Evolutionary conservation across 2,113 vertebrate genomes (phyloP), one percentile per base, ranked within the genome.

Genomic region (Rhabdomys dilectus): DNA sequence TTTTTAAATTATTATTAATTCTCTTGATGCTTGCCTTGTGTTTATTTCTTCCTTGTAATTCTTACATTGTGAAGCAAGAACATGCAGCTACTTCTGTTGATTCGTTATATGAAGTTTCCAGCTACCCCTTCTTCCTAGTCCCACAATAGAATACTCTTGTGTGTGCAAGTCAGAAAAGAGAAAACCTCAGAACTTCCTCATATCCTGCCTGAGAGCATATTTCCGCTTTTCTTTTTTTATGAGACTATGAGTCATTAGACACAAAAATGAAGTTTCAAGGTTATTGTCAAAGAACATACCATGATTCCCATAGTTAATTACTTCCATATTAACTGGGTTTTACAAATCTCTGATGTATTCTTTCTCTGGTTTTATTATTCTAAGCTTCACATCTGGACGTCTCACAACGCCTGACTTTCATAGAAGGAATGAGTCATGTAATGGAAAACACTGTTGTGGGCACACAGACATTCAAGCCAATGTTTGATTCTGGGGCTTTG

Each of bases 251-350:
- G 81, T 97, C 95, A 93, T 97, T 95, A 96, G 88, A 76, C 51
- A 97, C 62, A 80, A 97, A 96, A 75, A 93, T 7, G 31, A 70
- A 98, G 80, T 94, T 97, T 97, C n/a, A 95, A 90, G 97, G 78
- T 76, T 87, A 95, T 39, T 97, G 58, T 78, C 91, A 90, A 85
- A 95, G 64, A 96, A 90, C 6, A 56, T 22, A 66, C 75, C 76
- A 76, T 31, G 21, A 96, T 86, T 91, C 53, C 39, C 42, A 17
- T 51, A 78, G 48, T 84, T 97, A 94, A 88, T 86, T 96, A 82
- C 34, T 86, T 92, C 48, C 62, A 39, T 45, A 77, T 87, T 91
- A 94, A 36, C 15, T 91, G 86, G 75, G 60, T 77, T 92, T 91
- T 85, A 73, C 60, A 96, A 91, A 73, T 11, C 77, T 91, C 75